phyloP scores from a whole-genome alignment of 2,797 vertebrate genomes.

The Hippocampus kuda region DNA sequence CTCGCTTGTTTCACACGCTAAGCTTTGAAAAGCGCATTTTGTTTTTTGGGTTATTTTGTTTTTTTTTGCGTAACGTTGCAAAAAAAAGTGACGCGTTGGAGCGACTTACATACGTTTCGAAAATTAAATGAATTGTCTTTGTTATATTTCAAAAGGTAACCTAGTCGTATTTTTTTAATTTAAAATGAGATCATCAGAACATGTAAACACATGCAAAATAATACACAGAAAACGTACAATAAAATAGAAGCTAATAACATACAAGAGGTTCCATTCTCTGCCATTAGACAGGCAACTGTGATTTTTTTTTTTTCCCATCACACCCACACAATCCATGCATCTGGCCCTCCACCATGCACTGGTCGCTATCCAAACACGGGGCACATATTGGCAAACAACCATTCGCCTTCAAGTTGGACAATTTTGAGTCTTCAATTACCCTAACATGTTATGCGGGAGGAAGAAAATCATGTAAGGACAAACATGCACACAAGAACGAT shows the following conservation, averaged over 20 bases:
- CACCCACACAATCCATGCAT: too few relatives aligned
- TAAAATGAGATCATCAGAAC: too few relatives aligned
- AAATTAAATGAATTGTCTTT: too few relatives aligned
- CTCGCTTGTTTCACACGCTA: neutral
- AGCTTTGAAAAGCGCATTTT: neutral
- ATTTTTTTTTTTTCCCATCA: too few relatives aligned
- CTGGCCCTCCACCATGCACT: neutral
- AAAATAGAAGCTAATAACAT: too few relatives aligned
- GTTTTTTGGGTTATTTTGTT: neutral
- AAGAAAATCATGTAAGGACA: neutral
- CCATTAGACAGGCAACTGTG: too few relatives aligned
- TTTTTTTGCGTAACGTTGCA: neutral
- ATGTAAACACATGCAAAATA: too few relatives aligned
- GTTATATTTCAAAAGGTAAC: too few relatives aligned
- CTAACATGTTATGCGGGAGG: neutral
- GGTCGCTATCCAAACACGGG: neutral
- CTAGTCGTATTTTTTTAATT: too few relatives aligned
- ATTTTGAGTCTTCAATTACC: neutral
- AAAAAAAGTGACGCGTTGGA: neutral
- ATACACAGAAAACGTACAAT: too few relatives aligned
- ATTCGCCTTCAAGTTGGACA: neutral
- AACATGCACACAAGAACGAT: neutral
- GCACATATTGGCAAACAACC: neutral
- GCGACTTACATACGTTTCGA: too few relatives aligned
- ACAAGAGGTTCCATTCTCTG: too few relatives aligned